Conservation (phyloP, 2,113 vertebrate genomes). For the Prionailurus bengalensis region DNA sequence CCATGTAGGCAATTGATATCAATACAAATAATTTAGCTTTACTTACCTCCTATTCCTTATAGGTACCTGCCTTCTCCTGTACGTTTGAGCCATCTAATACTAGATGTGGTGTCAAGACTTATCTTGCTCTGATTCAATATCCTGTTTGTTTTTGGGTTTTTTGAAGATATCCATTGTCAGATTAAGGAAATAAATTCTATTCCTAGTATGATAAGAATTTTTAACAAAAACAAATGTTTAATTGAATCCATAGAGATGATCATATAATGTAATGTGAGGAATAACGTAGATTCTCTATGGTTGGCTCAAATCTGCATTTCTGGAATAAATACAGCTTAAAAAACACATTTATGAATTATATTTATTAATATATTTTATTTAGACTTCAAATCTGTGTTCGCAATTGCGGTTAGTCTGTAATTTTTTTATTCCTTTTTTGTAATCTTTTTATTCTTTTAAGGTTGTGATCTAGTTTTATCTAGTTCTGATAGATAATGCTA, state of each 20-base stretch:
- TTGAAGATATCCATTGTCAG: background rate
- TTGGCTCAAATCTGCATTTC: background rate
- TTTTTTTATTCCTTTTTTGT: background rate
- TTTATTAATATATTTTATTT: constrained; percentile 14
- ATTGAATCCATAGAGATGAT: background rate
- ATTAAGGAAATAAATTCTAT: background rate
- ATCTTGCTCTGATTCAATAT: background rate
- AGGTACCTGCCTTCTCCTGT: background rate
- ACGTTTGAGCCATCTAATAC: background rate
- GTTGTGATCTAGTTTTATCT: background rate
- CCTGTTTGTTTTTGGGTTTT: background rate
- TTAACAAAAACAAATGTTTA: background rate
- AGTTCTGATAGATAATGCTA: background rate
- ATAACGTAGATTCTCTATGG: background rate
- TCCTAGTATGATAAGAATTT: background rate
- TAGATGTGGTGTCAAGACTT: background rate
- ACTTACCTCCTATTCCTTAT: background rate
- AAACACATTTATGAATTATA: background rate
- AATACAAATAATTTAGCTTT: background rate
- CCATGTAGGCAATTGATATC: background rate
- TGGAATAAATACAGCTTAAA: background rate
- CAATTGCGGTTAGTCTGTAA: background rate
- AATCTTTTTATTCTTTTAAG: background rate
- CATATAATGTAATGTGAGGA: background rate
- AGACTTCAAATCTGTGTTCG: background rate